Evolutionary conservation across 2,888 invertebrate genomes (phyloP), one percentile per base, ranked within the genome.

Genomic region (Hirtodrosophila histrioides): DNA sequence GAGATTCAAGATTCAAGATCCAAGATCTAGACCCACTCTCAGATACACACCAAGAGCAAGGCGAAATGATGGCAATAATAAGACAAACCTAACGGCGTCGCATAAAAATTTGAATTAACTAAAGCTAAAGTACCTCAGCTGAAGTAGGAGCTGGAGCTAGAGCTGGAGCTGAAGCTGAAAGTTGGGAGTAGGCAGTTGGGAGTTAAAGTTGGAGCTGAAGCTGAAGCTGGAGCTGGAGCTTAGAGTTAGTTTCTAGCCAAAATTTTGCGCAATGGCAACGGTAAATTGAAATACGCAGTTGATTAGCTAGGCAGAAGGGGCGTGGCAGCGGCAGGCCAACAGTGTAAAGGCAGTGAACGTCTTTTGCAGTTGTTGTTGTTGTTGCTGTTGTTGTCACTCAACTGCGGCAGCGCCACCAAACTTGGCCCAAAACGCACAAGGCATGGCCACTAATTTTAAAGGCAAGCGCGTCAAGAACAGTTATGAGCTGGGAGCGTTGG

Each of bases 401-500:
- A 64, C 37, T 49, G 68, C 39, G 37, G 39, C 68, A 74, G 71
- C 75, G 74, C 75, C 76, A 71, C 72, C 73, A 74, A 86, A 74
- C 74, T 62, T 69, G 84, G 81, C 74, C 86, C 84, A 86, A 86
- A 86, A 80, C 80, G 80, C 86, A 80, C 80, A 57, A 65, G 69
- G 69, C 67, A 69, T 69, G 43, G 63, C 76, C 86, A 70, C 76
- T 86, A 85, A 85, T 87, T 85, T 79, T 69, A 74, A 75, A 77
- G 78, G 82, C 78, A 81, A 75, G 66, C 87, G 88, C 79, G 86
- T 88, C 83, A 84, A 82, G 88, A 84, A 84, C 83, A 87, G 83
- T 84, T 84, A 84, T 83, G 83, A 83, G 86, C 88, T 80, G 66
- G 70, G 68, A 86, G 78, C 72, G 51, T 43, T 50, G 63, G 27